These are phyloP conservation scores for Scylla paramamosain DNA, from an alignment of 1,140 invertebrate genomes.

Conservation along the genomic window DNA sequence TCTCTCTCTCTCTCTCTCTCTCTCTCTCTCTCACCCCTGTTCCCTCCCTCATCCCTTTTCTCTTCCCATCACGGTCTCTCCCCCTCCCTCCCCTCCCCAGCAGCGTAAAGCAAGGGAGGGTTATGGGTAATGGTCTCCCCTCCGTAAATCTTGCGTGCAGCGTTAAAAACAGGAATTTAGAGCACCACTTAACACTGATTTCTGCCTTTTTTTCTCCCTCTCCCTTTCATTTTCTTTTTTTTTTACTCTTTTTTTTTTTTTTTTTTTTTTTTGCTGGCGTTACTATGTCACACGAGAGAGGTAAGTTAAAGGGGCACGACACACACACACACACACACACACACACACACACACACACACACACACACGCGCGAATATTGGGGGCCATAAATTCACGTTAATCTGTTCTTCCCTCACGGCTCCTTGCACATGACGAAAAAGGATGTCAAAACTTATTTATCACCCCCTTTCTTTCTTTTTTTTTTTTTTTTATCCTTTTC, in stretches of 20 bases:
- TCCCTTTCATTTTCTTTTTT: too few relatives aligned
- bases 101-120: neutral
- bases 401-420: neutral
- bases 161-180: constrained; percentile 12
- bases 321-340: constrained; percentile 20
- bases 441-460: too few relatives aligned
- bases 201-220: neutral
- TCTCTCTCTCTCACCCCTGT: too few relatives aligned
- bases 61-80: too few relatives aligned
- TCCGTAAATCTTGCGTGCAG: neutral
- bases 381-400: neutral
- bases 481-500: neutral
- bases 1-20: too few relatives aligned
- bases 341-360: constrained; percentile 20
- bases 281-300: constrained; percentile 11
- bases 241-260: neutral
- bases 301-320: neutral
- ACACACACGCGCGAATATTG: neutral
- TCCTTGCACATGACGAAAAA: neutral
- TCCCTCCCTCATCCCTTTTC: too few relatives aligned
- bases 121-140: neutral
- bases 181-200: constrained; percentile 22
- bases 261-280: neutral
- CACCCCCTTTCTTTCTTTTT: too few relatives aligned
- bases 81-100: too few relatives aligned